Conservation (phyloP, 2,888 invertebrate species). For the Perizoma flavofasciatum region DNA sequence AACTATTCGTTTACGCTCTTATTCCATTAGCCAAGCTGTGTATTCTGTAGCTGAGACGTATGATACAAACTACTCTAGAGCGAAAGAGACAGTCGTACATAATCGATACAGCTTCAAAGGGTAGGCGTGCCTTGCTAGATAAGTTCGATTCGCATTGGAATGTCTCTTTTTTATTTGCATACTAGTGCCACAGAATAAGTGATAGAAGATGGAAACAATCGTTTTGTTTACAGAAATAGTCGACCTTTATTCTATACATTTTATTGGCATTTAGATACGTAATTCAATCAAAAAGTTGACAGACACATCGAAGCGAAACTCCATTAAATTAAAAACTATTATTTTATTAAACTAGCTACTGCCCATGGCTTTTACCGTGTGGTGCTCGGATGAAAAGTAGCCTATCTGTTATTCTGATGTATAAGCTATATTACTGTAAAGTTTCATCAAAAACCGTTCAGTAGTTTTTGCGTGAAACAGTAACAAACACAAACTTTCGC, state of each 20-base stretch:
- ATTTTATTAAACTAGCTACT: too few species aligned
- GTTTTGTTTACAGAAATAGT: conserved; percentile 51
- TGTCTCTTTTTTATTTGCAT: conserved; percentile 53
- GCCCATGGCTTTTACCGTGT: too few species aligned
- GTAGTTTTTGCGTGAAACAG: too few species aligned
- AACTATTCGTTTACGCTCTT: conserved; percentile 43
- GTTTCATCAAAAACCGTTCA: too few species aligned
- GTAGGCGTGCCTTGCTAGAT: conserved; percentile 77
- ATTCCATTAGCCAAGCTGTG: conserved; percentile 42
- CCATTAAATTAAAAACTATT: too few species aligned
- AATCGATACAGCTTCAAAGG: conserved; percentile 44
- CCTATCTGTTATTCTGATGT: too few species aligned
- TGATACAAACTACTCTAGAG: conserved; percentile 26
- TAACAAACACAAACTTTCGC: too few species aligned
- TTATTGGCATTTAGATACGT: conserved; percentile 1
- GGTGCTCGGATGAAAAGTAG: too few species aligned
- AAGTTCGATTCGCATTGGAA: conserved; percentile 64
- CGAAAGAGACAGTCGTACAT: conserved; percentile 50
- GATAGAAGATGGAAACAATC: conserved; percentile 24
- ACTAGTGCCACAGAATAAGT: conserved; percentile 17
- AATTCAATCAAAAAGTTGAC: conserved; percentile 6
- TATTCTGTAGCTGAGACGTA: conserved; percentile 43
- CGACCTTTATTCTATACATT: conserved; percentile 44
- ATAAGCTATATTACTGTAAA: too few species aligned
- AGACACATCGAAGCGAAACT: too few species aligned